Base-by-base conservation (phyloP, 2,113 vertebrate species). In the Poeciliopsis turrubarensis region DNA sequence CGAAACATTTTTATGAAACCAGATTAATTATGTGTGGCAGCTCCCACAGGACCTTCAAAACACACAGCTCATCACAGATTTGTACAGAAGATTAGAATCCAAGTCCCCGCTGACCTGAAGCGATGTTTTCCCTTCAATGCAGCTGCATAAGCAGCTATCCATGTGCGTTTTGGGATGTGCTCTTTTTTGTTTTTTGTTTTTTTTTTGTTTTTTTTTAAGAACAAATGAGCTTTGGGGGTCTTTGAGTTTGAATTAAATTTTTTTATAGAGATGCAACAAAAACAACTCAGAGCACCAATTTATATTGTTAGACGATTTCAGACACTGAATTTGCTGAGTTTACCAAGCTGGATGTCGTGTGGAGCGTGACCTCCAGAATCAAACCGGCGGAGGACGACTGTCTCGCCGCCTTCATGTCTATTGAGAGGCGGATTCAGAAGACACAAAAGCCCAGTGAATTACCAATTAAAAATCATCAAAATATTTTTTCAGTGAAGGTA, bases 1-100 rank as follows among this genome's bases (percentile, higher is more conserved):
- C 72, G 79, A 78, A 80, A 84, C 75, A 84, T 80, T 77, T 90
- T 91, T 89, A 87, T 80, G 80, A 89, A 87, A 84, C 72, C 68
- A 89, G 87, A 89, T 91, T 88, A 88, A 89, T 92, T 86, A 91
- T 89, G 78, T 81, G 76, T 62, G 81, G 85, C 87, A 72, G 73
- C 77, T 90, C 91, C 89, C 89, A 82, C 65, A 74, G 85, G 84
- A 86, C 32, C 4, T 39, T 65, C 44, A 82, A 60, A 75, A 87
- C 83, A 74, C 64, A 84, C 72, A 15, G 73, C 80, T 88, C 88
- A 76, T 91, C 76, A 75, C 75, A 92, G 77, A 83, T 88, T 77
- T 87, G 84, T 86, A 83, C 75, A 72, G 72, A 85, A 88, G 77
- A 92, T 87, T 77, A 83, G 76, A 87, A 63, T 37, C 54, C 72